Evolutionary conservation across 2,113 vertebrate genomes (phyloP).

Genomic region (Bothrops jararaca): DNA sequence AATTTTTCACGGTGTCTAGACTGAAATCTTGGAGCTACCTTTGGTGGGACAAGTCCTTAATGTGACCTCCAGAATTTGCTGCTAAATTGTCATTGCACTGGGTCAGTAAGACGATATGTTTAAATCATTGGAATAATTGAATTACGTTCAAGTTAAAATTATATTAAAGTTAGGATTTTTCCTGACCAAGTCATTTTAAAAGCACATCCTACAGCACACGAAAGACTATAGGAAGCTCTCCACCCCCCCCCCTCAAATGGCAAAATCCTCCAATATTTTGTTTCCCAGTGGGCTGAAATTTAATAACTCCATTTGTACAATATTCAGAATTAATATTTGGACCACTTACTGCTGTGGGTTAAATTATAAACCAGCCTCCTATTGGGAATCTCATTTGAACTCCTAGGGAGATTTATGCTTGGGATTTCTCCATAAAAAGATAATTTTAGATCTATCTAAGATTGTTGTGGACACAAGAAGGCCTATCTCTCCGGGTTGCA

Average conservation of each 20-base stretch:
- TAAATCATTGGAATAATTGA: not conserved
- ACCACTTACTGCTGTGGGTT: not conserved
- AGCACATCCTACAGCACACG: not conserved
- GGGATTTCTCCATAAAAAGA: not conserved
- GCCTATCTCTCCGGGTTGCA: not conserved
- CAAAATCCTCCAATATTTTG: not conserved
- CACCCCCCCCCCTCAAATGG: not conserved
- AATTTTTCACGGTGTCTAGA: not conserved
- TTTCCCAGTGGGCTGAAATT: constrained; percentile 23
- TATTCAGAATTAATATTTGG: not conserved
- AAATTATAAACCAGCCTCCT: not conserved
- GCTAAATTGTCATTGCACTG: not conserved
- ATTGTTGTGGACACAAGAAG: not conserved
- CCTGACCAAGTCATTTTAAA: not conserved
- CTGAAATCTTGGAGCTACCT: not conserved
- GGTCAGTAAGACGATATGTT: not conserved
- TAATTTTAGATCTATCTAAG: not conserved
- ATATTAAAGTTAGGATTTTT: not conserved
- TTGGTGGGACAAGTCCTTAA: not conserved
- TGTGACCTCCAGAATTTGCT: not conserved
- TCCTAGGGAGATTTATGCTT: not conserved
- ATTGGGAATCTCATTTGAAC: not conserved
- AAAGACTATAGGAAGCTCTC: not conserved
- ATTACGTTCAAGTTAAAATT: not conserved
- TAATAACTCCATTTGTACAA: not conserved